Evolutionary conservation across 2,888 invertebrate genomes (phyloP), one percentile per base, ranked within the genome.

Genomic region (Nephrocerus scutellatus): DNA sequence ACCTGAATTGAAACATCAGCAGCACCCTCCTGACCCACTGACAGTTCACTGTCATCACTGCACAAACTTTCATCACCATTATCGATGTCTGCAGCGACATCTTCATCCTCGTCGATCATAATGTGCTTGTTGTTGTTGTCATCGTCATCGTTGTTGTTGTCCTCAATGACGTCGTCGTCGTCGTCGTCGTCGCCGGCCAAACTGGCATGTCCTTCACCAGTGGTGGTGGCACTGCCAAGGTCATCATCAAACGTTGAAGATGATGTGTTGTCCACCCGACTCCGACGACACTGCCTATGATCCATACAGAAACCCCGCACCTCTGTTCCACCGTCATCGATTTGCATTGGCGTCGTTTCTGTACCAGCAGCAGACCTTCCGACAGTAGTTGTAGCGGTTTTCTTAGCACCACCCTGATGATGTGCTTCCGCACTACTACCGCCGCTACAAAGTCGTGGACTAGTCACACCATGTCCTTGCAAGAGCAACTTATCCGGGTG

Each of bases 11-110:
- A 9, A 4, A 39, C 46, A 12, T 36, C 42, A 31, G 49, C 49
- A 41, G 48, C 49, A 46, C 62, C 57, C 43, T 87, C 86, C 58
- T 85, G 84, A 6, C 86, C 85, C 47, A 87, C 86, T 51, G 85
- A 86, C 21, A 87, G 60, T 4, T 85, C 86, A 28, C 86, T 87
- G 56, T 84, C 85, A 54, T 84, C 84, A 52, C 81, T 81, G 51
- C 80, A 79, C 48, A 80, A 79, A 43, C 82, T 82, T 30, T 47
- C 31, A 33, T 34, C 24, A 13, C 22, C 46, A 36, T 35, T 41
- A 43, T 39, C 43, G 41, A 36, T 37, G 31, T 32, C 45, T 45
- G n/a, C n/a, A n/a, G n/a, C n/a, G n/a, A n/a, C n/a, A n/a, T n/a
- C n/a, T n/a, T n/a, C n/a, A n/a, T n/a, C 20, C 8, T 18, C 16